A percentile compares a stretch with the other conserved stretches of the same genome.
phyloP scores from a whole-genome alignment of 2,888 invertebrate species.

The Adelphocoris suturalis region DNA sequence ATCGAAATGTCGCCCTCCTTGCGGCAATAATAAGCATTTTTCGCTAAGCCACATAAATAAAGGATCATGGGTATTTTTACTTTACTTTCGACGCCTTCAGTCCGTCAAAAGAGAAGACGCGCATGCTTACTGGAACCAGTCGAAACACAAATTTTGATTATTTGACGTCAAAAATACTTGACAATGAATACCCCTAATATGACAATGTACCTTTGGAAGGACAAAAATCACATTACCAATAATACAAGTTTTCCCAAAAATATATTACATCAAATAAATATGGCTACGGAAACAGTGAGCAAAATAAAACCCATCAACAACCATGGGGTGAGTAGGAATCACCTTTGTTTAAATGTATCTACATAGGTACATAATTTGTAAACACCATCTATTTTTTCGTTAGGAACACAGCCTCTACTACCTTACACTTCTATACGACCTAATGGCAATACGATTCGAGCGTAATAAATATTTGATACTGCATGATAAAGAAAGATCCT shows the following conservation, averaged over 20 bases:
- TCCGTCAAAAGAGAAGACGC: too few species aligned
- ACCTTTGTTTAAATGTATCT: background rate
- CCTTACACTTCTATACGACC: background rate
- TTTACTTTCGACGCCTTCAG: too few species aligned
- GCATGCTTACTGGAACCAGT: too few species aligned
- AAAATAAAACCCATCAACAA: background rate
- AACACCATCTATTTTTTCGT: background rate
- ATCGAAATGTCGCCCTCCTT: too few species aligned
- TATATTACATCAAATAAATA: too few species aligned
- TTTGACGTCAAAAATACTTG: too few species aligned
- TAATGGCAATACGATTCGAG: background rate
- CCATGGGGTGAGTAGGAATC: background rate
- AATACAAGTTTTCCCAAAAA: background rate
- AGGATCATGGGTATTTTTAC: too few species aligned
- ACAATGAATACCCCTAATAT: too few species aligned
- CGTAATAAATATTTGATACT: background rate
- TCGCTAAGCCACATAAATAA: too few species aligned
- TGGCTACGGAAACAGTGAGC: background rate
- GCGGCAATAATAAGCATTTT: too few species aligned
- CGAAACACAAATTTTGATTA: too few species aligned
- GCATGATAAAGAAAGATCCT: background rate
- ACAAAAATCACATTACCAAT: background rate
- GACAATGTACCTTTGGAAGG: too few species aligned
- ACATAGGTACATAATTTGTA: background rate
- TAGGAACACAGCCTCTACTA: conserved; percentile 24